These are phyloP conservation scores for Ceratitis capitata DNA, from an alignment of 1,140 invertebrate genomes.

Conservation along the genomic window DNA sequence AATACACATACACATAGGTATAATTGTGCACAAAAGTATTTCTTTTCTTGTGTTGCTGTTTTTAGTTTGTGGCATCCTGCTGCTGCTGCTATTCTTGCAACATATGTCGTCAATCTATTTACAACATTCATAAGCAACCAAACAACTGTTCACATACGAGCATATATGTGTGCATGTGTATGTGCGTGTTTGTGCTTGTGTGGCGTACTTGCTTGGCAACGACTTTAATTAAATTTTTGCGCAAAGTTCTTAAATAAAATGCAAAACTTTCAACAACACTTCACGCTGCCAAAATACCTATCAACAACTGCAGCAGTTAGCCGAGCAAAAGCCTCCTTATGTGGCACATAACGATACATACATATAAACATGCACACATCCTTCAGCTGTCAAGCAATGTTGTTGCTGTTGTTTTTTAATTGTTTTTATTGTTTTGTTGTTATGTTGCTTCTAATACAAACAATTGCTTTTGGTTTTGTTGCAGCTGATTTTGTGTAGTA, in stretches of 20 bases:
- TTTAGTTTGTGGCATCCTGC: background rate
- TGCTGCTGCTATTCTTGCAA: background rate
- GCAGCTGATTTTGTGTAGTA: background rate
- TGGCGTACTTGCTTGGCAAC: background rate
- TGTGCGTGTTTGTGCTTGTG: background rate
- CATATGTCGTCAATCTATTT: constrained; percentile 24
- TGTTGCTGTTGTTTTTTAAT: too few species aligned
- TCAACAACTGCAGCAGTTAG: background rate
- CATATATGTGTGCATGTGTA: background rate
- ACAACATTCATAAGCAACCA: background rate
- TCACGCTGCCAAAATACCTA: constrained; percentile 32
- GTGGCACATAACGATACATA: too few species aligned
- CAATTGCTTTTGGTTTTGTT: background rate
- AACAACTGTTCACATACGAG: background rate
- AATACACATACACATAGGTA: background rate
- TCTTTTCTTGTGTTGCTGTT: background rate
- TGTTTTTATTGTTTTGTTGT: background rate
- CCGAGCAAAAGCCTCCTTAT: background rate
- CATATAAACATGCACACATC: too few species aligned
- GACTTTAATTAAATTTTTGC: constrained; percentile 36
- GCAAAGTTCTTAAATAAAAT: constrained; percentile 36
- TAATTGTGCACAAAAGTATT: background rate
- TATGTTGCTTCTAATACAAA: background rate
- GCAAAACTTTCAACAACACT: constrained; percentile 34
- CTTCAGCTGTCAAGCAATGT: background rate